Evolutionary conservation across 2,797 vertebrate species (phyloP), one percentile per base, ranked within the genome.

Genomic region (Chelidonichthys spinosus): DNA sequence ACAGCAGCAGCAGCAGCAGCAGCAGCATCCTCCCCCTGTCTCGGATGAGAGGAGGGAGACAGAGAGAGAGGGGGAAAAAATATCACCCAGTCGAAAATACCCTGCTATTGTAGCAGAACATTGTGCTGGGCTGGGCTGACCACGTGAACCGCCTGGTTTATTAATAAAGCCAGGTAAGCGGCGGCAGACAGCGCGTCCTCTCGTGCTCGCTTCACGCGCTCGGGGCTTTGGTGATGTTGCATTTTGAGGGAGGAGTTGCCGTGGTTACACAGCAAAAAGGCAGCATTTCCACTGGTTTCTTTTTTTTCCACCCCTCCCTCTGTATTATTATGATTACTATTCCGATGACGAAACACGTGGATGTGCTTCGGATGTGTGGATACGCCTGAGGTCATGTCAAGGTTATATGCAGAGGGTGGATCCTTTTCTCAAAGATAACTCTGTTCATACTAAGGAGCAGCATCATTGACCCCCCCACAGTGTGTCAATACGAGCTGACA

Each of bases 171-270:
- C 89, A 91, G 90, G 91, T 91, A 72, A 86, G 74, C 75, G 40
- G 74, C 75, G 40, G 72, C 81, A 74, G 73, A 60, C 63, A n/a
- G 80, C 50, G 78, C 64, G 65, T 74, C 81, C 74, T 61, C 66
- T 40, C 65, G 66, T 49, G 65, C 61, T 54, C 73, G 18, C 46
- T 46, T 71, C 79, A 63, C 67, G 79, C 76, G 65, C 74, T 47
- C 81, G 82, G 83, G 79, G 79, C 69, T 82, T 69, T 61, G 67
- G 75, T 85, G 88, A 83, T 85, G 86, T 85, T 89, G 87, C 87
- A 84, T 71, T 81, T 85, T 73, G 85, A 85, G 85, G 89, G 87
- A 90, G 90, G 90, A 85, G 94, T 94, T 93, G 89, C 91, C 90
- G 83, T 93, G 94, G 93, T 94, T 93, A 93, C 94, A 78, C 72